Evolutionary conservation across 2,113 vertebrate species (phyloP).

Genomic region (Lycaon pictus): DNA sequence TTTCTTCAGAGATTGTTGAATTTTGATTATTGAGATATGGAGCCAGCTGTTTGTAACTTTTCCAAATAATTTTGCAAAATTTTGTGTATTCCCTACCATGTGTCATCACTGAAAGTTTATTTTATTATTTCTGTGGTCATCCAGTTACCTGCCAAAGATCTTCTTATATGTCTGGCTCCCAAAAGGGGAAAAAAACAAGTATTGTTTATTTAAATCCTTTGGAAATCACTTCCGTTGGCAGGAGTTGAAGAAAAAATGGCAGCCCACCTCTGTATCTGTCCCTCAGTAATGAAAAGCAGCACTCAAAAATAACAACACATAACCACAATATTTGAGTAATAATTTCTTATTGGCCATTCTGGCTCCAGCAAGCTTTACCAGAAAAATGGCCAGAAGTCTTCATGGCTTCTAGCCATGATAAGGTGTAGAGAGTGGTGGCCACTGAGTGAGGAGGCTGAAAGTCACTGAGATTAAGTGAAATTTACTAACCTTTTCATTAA

Average conservation of each 20-base stretch:
- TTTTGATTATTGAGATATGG: background rate
- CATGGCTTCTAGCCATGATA: background rate
- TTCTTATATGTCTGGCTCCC: background rate
- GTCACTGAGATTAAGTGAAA: background rate
- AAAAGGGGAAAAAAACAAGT: background rate
- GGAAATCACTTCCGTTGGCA: background rate
- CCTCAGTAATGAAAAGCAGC: background rate
- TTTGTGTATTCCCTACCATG: background rate
- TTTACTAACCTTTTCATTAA: background rate
- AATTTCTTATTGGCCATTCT: background rate
- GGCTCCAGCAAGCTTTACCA: background rate
- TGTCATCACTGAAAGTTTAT: background rate
- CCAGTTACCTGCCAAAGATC: background rate
- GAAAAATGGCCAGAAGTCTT: background rate
- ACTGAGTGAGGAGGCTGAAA: background rate
- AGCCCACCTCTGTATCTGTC: background rate
- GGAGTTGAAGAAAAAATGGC: background rate
- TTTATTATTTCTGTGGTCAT: background rate
- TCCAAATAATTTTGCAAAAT: background rate
- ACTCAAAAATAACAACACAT: background rate
- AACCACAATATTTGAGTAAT: background rate
- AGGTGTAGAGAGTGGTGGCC: background rate
- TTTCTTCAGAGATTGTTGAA: background rate
- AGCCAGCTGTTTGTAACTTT: background rate
- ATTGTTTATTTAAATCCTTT: background rate